phyloP scores from a whole-genome alignment of 2,797 vertebrate genomes.

The Sebastes variabilis region DNA sequence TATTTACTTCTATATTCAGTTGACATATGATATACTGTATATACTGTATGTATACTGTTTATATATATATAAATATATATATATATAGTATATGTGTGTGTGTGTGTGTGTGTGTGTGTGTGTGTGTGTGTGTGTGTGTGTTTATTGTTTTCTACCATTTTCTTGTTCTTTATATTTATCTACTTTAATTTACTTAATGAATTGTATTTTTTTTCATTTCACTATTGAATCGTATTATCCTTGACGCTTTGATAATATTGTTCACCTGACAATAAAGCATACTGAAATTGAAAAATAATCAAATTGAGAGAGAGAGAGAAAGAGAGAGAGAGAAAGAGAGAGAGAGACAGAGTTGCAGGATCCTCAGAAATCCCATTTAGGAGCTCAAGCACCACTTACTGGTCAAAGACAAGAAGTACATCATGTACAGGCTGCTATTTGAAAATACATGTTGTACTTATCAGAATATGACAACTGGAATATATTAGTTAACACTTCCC shows the following conservation, averaged over 20 bases:
- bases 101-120: no score
- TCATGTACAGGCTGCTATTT: background rate
- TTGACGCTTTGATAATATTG: background rate
- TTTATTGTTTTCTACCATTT: no score
- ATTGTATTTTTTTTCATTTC: background rate
- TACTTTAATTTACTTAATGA: background rate
- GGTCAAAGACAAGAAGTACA: conserved; percentile 68
- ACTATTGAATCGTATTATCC: background rate
- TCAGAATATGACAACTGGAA: background rate
- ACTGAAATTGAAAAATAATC: background rate
- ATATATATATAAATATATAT: no score
- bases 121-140: no score
- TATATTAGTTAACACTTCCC: background rate
- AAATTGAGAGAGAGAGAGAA: background rate
- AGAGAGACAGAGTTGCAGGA: background rate
- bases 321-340: background rate
- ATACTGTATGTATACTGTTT: no score
- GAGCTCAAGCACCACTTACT: conserved; percentile 73
- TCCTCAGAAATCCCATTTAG: conserved; percentile 32
- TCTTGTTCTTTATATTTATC: no score
- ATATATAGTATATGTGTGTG: no score
- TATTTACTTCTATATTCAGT: no score
- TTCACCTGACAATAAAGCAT: background rate
- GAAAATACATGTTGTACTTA: background rate
- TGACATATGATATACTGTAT: no score